Percentiles rank a stretch among this genome's conserved stretches.
Evolutionary conservation across 2,888 invertebrate species (phyloP).

Genomic region (Acanthosoma haemorrhoidale): DNA sequence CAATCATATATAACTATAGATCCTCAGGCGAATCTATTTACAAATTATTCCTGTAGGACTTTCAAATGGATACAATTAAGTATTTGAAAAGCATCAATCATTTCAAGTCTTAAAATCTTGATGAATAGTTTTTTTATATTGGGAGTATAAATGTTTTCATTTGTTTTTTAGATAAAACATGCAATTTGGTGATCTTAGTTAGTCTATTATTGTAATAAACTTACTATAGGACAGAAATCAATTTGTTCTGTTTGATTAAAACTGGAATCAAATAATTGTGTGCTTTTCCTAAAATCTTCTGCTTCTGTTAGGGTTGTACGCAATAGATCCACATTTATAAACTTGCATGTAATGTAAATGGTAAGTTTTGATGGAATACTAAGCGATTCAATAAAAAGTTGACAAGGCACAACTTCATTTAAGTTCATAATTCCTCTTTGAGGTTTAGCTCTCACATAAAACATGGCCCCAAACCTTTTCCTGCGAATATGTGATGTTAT

Average conservation of each 20-base stretch:
- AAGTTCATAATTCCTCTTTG: not conserved
- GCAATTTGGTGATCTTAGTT: too few relatives aligned
- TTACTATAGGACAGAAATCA: not conserved
- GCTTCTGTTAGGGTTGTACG: not conserved
- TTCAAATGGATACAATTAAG: too few relatives aligned
- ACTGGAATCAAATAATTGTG: not conserved
- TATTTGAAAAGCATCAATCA: too few relatives aligned
- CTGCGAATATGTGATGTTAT: not conserved
- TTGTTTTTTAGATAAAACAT: too few relatives aligned
- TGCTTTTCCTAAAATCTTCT: not conserved
- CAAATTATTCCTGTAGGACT: too few relatives aligned
- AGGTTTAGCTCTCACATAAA: not conserved
- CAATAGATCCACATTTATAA: not conserved
- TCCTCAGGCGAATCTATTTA: too few relatives aligned
- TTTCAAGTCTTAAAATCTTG: too few relatives aligned
- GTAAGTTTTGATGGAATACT: not conserved
- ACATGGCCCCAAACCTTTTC: not conserved
- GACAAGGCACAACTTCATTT: not conserved
- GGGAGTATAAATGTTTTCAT: too few relatives aligned
- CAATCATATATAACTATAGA: too few relatives aligned
- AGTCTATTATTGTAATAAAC: too few relatives aligned
- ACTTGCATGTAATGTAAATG: not conserved
- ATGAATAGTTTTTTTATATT: too few relatives aligned
- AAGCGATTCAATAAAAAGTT: not conserved
- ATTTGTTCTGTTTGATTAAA: not conserved